Conservation (phyloP, 1,140 invertebrate species). For the Adoxophyes honmai region DNA sequence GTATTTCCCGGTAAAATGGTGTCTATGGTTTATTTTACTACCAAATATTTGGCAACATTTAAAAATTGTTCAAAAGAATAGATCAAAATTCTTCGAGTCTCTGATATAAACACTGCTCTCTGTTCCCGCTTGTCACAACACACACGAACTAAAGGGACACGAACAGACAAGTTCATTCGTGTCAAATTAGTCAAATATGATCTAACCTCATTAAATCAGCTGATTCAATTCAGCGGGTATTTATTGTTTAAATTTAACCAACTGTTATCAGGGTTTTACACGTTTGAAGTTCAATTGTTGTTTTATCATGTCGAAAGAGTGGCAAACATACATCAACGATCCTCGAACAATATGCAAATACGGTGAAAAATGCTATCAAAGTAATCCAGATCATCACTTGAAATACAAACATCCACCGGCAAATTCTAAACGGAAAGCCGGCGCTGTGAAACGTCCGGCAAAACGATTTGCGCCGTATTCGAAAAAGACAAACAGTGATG, state of each 20-base stretch:
- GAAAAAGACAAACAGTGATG: conserved; percentile 32
- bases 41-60: background rate
- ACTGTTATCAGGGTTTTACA: too few relatives aligned
- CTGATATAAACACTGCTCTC: too few relatives aligned
- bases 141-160: too few relatives aligned
- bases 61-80: background rate
- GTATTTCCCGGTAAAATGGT: background rate
- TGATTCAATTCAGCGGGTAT: too few relatives aligned
- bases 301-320: conserved; percentile 52
- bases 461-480: conserved; percentile 45
- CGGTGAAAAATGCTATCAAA: conserved; percentile 89
- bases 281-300: too few relatives aligned
- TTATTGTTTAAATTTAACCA: too few relatives aligned
- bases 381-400: conserved; percentile 85
- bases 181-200: too few relatives aligned
- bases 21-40: background rate
- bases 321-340: conserved; percentile 53
- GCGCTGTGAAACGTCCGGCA: conserved; percentile 25
- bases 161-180: too few relatives aligned
- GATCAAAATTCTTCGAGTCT: too few relatives aligned
- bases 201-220: too few relatives aligned
- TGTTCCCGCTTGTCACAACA: too few relatives aligned
- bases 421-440: conserved; percentile 34
- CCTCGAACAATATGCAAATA: conserved; percentile 83
- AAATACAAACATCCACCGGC: conserved; percentile 87